Conservation (phyloP, 2,113 vertebrate genomes). For the Enhydra lutris region DNA sequence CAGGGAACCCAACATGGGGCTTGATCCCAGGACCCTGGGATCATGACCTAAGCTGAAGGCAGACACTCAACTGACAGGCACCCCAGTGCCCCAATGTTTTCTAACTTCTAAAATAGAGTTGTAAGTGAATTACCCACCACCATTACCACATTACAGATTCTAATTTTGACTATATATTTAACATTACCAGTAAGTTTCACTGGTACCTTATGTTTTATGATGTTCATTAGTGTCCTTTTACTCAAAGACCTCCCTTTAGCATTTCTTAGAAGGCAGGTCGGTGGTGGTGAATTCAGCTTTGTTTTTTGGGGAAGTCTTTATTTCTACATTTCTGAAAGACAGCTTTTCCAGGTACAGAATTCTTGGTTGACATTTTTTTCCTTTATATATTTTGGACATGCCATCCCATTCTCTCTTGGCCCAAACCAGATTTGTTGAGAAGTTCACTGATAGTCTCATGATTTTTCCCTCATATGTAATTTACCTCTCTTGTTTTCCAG, state of each 20-base stretch:
- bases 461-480: background rate
- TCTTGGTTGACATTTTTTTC: background rate
- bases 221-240: background rate
- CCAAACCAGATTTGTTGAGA: background rate
- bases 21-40: background rate
- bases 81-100: background rate
- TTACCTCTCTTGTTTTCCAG: background rate
- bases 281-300: background rate
- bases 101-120: background rate
- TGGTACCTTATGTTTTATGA: background rate
- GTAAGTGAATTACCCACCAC: background rate
- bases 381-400: background rate
- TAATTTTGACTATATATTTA: background rate
- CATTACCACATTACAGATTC: background rate
- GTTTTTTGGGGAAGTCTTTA: background rate
- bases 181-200: background rate
- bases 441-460: background rate
- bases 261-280: background rate
- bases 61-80: background rate
- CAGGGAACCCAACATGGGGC: background rate
- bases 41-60: background rate
- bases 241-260: background rate
- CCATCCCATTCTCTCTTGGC: background rate
- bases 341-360: background rate
- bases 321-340: background rate